These are phyloP conservation scores for Struthidea cinerea DNA, from an alignment of 2,113 vertebrate species.

Conservation along the genomic window DNA sequence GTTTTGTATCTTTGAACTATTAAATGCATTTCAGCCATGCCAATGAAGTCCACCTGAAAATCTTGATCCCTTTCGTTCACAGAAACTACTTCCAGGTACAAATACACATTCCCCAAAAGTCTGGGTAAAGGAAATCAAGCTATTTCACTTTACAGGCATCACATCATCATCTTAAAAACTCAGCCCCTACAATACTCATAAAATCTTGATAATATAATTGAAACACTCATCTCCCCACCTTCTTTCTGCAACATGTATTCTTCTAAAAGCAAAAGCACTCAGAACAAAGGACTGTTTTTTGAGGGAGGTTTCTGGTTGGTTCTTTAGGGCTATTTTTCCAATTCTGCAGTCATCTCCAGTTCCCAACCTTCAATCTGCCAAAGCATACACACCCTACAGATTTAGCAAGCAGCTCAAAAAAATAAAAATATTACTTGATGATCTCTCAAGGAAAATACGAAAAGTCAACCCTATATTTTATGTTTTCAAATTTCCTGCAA, in stretches of 20 bases:
- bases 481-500: background rate
- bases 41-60: background rate
- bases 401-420: background rate
- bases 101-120: background rate
- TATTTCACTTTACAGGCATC: background rate
- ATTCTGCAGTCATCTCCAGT: background rate
- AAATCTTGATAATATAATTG: background rate
- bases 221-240: background rate
- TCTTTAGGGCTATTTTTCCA: background rate
- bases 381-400: background rate
- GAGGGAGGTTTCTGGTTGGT: background rate
- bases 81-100: background rate
- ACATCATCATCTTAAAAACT: background rate
- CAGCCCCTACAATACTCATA: background rate
- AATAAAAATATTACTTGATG: background rate
- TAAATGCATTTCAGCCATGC: background rate
- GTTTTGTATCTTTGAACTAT: background rate
- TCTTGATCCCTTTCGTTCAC: background rate
- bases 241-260: background rate
- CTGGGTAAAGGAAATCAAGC: background rate
- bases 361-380: background rate
- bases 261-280: background rate
- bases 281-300: background rate
- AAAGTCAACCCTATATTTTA: background rate
- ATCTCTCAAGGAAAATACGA: background rate